A percentile compares a stretch with the other conserved stretches of the same genome.
Conservation (phyloP, 2,113 vertebrate genomes). For the Trachemys scripta region DNA sequence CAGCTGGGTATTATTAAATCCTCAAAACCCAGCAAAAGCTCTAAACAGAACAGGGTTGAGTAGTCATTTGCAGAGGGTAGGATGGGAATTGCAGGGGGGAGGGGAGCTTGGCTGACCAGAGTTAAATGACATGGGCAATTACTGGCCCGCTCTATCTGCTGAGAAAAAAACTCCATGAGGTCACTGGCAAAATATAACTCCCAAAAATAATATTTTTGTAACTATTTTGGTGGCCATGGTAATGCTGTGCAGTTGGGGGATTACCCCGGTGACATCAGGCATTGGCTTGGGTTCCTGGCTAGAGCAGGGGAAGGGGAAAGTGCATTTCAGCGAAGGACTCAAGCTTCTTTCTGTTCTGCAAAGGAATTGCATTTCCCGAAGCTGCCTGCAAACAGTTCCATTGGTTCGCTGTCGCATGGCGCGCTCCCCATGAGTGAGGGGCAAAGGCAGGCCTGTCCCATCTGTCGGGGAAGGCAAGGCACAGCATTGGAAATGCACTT, state of each 20-base stretch:
- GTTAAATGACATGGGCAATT: background rate
- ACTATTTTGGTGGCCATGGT: conserved; percentile 10
- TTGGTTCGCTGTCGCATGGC: background rate
- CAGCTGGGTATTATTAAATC: background rate
- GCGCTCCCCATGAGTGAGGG: background rate
- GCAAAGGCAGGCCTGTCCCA: background rate
- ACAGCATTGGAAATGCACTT: background rate
- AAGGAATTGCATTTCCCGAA: background rate
- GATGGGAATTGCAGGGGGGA: background rate
- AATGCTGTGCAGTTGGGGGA: background rate
- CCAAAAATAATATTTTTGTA: conserved; percentile 3
- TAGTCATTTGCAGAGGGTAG: background rate
- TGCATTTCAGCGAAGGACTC: background rate
- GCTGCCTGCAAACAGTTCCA: background rate
- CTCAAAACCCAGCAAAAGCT: background rate
- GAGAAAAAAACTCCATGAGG: background rate
- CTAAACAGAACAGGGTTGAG: background rate
- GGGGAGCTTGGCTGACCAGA: background rate
- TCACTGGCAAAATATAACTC: background rate
- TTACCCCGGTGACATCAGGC: background rate
- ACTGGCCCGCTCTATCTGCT: background rate
- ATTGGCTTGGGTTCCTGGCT: background rate
- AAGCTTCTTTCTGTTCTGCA: background rate
- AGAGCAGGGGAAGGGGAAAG: background rate
- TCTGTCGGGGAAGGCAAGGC: background rate